Evolutionary conservation across 2,888 invertebrate species (phyloP).

Genomic region (Adineta ricciae): DNA sequence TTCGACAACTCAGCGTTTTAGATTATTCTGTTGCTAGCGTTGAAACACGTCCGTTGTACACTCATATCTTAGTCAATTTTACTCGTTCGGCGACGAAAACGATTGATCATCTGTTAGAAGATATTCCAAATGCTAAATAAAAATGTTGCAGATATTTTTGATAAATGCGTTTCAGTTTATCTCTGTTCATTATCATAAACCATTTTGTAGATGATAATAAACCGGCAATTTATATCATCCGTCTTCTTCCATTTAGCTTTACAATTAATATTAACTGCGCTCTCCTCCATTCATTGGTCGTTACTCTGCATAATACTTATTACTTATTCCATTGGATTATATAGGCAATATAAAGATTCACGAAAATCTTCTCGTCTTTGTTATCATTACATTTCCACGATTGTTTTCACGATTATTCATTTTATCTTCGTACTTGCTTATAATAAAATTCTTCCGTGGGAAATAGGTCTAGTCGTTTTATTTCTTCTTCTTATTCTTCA

Average conservation of each 20-base stretch:
- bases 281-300: neutral
- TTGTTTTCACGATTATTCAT: neutral
- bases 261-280: neutral
- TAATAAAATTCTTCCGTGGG: neutral
- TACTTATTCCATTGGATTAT: neutral
- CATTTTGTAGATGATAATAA: neutral
- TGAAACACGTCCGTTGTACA: slow-evolving; percentile 12
- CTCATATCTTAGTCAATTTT: slow-evolving; percentile 30
- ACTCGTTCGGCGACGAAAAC: neutral
- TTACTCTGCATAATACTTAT: neutral
- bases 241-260: neutral
- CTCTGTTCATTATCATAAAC: neutral
- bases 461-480: neutral
- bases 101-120: neutral
- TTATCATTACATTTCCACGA: neutral
- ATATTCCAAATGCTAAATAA: neutral
- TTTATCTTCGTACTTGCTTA: neutral
- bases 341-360: neutral
- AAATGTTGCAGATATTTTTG: too few species aligned
- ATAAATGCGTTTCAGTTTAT: too few species aligned
- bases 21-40: slow-evolving; percentile 18
- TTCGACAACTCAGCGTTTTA: slow-evolving; percentile 9
- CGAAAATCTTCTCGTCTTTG: neutral
- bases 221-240: neutral
- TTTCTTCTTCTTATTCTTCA: neutral